Percentiles rank a stretch among this genome's conserved stretches.
Evolutionary conservation across 2,113 vertebrate genomes (phyloP).

Genomic region (pig (Sus scrofa)): DNA sequence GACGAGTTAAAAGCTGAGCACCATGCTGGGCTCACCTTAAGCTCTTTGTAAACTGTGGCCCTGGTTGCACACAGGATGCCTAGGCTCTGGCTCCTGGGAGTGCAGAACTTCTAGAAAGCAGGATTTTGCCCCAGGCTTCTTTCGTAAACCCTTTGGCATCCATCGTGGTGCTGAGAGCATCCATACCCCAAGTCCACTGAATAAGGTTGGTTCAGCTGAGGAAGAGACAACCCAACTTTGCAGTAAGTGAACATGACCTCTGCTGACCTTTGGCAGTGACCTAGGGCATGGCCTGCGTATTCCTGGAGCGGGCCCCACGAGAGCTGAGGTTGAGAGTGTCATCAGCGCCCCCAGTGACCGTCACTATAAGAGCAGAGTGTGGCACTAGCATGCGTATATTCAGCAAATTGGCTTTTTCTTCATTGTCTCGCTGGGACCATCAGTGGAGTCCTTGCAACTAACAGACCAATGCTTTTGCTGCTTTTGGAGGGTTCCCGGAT

Average conservation of each 20-base stretch:
- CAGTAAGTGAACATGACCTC: fast-evolving
- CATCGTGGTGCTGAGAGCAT: not conserved
- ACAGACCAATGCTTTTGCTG: not conserved
- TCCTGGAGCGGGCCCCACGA: fast-evolving
- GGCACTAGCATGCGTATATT: too few species aligned
- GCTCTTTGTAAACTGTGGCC: too few species aligned
- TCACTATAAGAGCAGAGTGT: not conserved
- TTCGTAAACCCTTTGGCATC: not conserved
- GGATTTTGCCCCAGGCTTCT: not conserved
- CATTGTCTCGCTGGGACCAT: not conserved
- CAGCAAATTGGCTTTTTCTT: not conserved
- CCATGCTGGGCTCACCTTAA: not conserved
- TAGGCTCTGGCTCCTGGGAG: not conserved
- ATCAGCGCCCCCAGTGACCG: too few species aligned
- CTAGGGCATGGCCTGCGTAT: fast-evolving
- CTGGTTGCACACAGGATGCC: fast-evolving
- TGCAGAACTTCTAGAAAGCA: not conserved
- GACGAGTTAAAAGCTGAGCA: not conserved
- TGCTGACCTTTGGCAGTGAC: too few species aligned
- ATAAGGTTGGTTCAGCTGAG: not conserved
- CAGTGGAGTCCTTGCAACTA: not conserved
- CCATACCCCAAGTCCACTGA: fast-evolving
- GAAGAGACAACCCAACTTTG: too few species aligned
- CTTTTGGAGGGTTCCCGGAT: not conserved
- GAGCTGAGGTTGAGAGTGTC: not conserved